Evolutionary conservation across 2,113 vertebrate genomes (phyloP).

Genomic region (Scophthalmus maximus): DNA sequence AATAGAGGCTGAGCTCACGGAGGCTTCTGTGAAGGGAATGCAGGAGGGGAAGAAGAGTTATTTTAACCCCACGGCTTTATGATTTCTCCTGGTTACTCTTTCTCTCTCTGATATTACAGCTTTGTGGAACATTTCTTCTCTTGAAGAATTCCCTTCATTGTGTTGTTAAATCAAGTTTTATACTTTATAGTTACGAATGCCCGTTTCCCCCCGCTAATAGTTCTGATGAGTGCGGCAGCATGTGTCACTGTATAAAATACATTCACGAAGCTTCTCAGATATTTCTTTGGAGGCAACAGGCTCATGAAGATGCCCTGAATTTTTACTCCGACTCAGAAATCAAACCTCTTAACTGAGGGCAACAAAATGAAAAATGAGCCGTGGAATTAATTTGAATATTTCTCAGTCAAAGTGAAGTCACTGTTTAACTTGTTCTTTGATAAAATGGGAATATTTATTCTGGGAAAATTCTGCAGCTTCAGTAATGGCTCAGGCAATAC

Average conservation of each 20-base stretch:
- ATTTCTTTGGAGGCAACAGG: slow-evolving; percentile 47
- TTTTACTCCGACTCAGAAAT: slow-evolving; percentile 45
- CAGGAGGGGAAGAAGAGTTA: slow-evolving; percentile 25
- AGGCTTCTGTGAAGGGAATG: slow-evolving; percentile 25
- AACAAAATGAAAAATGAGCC: slow-evolving; percentile 27
- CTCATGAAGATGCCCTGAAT: slow-evolving; percentile 34
- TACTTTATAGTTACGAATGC: slow-evolving; percentile 4
- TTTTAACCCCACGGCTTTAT: slow-evolving; percentile 32
- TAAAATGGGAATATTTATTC: slow-evolving; percentile 41
- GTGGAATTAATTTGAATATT: slow-evolving; percentile 42
- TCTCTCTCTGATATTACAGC: slow-evolving; percentile 2
- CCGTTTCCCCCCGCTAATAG: no score
- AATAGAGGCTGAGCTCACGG: slow-evolving; percentile 27
- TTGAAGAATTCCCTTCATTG: slow-evolving; percentile 1
- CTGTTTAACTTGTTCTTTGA: slow-evolving; percentile 37
- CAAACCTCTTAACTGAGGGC: slow-evolving; percentile 38
- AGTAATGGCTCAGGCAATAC: no score
- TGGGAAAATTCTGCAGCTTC: slow-evolving; percentile 42
- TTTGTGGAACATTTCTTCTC: slow-evolving; percentile 2
- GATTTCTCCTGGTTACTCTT: slow-evolving; percentile 8
- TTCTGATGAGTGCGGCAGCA: slow-evolving; percentile 34
- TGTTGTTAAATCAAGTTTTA: slow-evolving; percentile 7
- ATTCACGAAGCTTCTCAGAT: slow-evolving; percentile 26
- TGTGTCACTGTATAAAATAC: slow-evolving; percentile 45
- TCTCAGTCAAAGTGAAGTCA: slow-evolving; percentile 44